Base-by-base conservation (phyloP, 2,888 invertebrate species). In the Ectemnius cavifrons region DNA sequence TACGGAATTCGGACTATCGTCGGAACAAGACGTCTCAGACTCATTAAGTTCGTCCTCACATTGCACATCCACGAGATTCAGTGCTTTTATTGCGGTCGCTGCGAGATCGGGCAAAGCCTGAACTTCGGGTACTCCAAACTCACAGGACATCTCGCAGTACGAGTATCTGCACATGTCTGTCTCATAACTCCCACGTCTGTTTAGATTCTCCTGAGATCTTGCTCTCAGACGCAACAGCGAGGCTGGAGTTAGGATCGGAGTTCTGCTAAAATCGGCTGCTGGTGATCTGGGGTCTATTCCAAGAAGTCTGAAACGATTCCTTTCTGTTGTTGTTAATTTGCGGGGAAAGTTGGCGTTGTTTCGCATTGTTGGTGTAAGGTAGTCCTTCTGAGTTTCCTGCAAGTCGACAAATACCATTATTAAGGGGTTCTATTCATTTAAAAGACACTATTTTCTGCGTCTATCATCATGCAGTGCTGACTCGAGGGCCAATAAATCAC, bases 221-320 rank as follows among this genome's bases (percentile, higher is more conserved):
- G 80, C 75, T 27, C 71, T 75, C 57, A 73, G 45, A 23, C 67
- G 75, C 14, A 71, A 66, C 0, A 79, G 57, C n/a, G 86, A 84
- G 67, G 79, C 85, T 20, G 86, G 79, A 37, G 80, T 82, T 46
- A 87, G 74, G 71, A 89, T 87, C 1, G 90, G 90, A 8, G 90
- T 90, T 79, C 90, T 85, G 57, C 86, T 84, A 61, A 90, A 89
- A 63, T 87, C 82, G n/a, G 75, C 79, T 2, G 89, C 86, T n/a
- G 90, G 90, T 11, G 90, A 90, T 78, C 90, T 82, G 5, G 90
- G 90, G 75, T 90, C 90, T 1, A 84, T 37, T 20, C 78, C 82
- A 4, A 84, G 68, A 20, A 77, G 47, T 11, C 75, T 72, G 4
- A 76, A 71, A 18, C 80, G 75, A 47, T 75, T 80, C 1, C 64